phyloP scores from a whole-genome alignment of 2,797 vertebrate genomes.

The Myotis vivesi region DNA sequence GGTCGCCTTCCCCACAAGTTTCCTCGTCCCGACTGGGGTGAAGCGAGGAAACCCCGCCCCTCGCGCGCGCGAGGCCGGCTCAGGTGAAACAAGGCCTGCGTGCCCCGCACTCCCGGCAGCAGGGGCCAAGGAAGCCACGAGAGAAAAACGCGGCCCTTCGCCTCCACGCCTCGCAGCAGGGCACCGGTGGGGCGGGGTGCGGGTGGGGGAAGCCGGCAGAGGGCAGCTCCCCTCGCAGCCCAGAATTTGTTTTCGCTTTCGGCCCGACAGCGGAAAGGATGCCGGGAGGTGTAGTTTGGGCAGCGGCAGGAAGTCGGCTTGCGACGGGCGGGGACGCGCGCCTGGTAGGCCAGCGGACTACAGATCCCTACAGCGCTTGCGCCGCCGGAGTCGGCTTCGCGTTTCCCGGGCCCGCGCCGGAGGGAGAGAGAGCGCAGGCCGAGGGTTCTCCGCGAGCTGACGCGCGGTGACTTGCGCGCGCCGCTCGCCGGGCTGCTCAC shows the following conservation, averaged over 20 bases:
- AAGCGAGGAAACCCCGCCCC: not conserved
- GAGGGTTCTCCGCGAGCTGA: not conserved
- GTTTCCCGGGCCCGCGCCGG: constrained; percentile 8
- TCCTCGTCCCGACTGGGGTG: not conserved
- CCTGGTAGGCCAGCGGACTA: constrained; percentile 40
- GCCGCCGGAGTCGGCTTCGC: not conserved
- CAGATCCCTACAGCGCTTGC: constrained; percentile 54
- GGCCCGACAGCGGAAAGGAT: constrained; percentile 66
- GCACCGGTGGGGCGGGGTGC: constrained; percentile 49
- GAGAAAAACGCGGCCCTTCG: constrained; percentile 42
- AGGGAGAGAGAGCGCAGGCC: not conserved
- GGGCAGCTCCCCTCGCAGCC: constrained; percentile 58
- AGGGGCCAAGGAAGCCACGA: not conserved
- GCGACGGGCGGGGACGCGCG: constrained; percentile 34
- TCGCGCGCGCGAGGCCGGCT: constrained; percentile 22
- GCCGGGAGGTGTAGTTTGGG: constrained; percentile 83
- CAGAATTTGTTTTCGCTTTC: constrained; percentile 85
- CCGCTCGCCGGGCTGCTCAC: not conserved
- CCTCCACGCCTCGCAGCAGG: constrained; percentile 56
- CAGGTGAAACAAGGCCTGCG: constrained; percentile 30
- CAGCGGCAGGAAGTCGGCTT: constrained; percentile 64
- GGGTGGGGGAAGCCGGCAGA: constrained; percentile 36
- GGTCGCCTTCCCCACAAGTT: constrained; percentile 52
- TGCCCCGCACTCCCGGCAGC: not conserved
- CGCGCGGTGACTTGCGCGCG: not conserved